Conservation (phyloP, 2,797 vertebrate species). For the Anableps anableps region DNA sequence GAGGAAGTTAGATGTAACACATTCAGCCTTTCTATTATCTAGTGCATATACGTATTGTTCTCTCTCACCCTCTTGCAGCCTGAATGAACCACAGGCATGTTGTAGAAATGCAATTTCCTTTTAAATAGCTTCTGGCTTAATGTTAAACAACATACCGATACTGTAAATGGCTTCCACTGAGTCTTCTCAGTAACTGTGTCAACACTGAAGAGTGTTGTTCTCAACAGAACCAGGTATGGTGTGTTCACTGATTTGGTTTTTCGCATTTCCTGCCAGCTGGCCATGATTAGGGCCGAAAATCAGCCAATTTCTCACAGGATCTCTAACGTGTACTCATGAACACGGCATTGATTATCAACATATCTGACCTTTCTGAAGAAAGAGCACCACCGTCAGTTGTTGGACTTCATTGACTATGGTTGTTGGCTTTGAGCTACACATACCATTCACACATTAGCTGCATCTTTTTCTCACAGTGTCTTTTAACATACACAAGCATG, state of each 20-base stretch:
- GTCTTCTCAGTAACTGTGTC: neutral
- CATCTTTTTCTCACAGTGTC: constrained; percentile 60
- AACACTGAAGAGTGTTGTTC: neutral
- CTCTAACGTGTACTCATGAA: neutral
- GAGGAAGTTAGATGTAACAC: neutral
- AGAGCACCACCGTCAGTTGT: constrained; percentile 35
- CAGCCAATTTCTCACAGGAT: neutral
- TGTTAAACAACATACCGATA: neutral
- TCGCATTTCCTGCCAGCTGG: neutral
- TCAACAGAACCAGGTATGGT: neutral
- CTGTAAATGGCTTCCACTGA: neutral
- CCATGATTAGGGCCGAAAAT: neutral
- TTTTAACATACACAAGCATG: constrained; percentile 27
- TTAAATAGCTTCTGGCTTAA: neutral
- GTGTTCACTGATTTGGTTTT: neutral
- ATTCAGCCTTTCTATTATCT: neutral
- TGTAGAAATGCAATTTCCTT: neutral
- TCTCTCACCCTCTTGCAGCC: neutral
- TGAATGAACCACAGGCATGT: neutral
- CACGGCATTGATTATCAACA: constrained; percentile 51
- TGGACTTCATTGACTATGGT: constrained; percentile 55
- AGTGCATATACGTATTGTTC: neutral
- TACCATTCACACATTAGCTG: constrained; percentile 44
- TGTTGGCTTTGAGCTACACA: constrained; percentile 58
- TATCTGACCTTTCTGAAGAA: constrained; percentile 41